Evolutionary conservation across 1,140 invertebrate species (phyloP).

Genomic region (Drosophila santomea): DNA sequence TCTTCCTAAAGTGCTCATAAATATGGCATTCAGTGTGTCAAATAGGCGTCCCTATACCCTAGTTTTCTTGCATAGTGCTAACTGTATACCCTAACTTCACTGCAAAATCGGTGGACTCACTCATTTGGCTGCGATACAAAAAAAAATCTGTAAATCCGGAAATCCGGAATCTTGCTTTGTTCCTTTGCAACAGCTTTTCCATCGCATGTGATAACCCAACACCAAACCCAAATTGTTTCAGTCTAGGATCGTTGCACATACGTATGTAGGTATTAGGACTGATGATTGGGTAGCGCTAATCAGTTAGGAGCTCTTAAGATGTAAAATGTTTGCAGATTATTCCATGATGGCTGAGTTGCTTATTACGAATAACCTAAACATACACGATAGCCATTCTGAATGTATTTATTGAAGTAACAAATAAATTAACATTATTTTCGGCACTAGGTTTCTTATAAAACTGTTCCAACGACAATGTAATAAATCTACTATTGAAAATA

Average conservation of each 20-base stretch:
- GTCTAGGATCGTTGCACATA: constrained; percentile 24
- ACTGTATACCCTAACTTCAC: neutral
- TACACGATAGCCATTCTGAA: constrained; percentile 19
- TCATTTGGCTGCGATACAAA: neutral
- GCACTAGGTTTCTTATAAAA: constrained; percentile 15
- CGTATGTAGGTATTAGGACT: constrained; percentile 11
- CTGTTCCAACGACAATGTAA: constrained; percentile 11
- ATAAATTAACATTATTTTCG: neutral
- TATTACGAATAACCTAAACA: constrained; percentile 11
- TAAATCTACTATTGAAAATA: constrained; percentile 8
- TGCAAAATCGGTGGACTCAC: neutral
- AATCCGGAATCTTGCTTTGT: neutral
- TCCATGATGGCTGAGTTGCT: constrained; percentile 22
- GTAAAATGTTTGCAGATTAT: constrained; percentile 6
- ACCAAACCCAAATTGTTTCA: constrained; percentile 27
- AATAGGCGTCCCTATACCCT: neutral
- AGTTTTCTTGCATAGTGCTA: no score
- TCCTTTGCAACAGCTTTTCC: constrained; percentile 12
- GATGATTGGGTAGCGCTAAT: constrained; percentile 12
- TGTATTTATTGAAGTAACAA: constrained; percentile 30
- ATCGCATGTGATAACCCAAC: constrained; percentile 29
- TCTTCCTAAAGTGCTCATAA: constrained; percentile 1
- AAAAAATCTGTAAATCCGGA: no score
- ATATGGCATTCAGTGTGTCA: neutral
- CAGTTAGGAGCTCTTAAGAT: neutral